These are phyloP conservation scores for Parnassius orleans DNA, from an alignment of 2,888 invertebrate genomes.

Conservation along the genomic window DNA sequence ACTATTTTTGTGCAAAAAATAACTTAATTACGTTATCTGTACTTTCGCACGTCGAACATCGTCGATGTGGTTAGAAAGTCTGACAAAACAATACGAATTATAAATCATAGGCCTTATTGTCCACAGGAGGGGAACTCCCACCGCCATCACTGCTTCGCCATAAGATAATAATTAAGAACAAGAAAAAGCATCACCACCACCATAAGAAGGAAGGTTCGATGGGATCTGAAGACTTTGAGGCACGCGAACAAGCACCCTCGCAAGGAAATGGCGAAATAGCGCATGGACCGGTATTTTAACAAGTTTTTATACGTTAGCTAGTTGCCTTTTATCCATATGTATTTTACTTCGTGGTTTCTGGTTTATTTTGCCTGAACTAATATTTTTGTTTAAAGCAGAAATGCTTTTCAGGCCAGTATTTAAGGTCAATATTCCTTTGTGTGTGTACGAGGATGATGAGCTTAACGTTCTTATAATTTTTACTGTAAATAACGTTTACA, in stretches of 20 bases:
- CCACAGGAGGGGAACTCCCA: constrained; percentile 88
- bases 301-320: constrained; percentile 22
- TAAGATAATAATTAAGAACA: constrained; percentile 98
- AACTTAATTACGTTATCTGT: too few relatives aligned
- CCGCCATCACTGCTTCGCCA: constrained; percentile 91
- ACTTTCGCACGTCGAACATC: too few relatives aligned
- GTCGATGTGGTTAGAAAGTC: too few relatives aligned
- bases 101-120: background rate
- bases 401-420: too few relatives aligned
- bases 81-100: too few relatives aligned
- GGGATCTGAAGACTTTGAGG: constrained; percentile 59
- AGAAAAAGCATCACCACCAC: constrained; percentile 94
- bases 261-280: constrained; percentile 75
- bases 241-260: constrained; percentile 45
- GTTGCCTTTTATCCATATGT: background rate
- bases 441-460: too few relatives aligned
- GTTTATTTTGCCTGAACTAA: too few relatives aligned
- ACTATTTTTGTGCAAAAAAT: too few relatives aligned
- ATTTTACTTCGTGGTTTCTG: background rate
- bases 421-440: too few relatives aligned
- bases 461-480: too few relatives aligned
- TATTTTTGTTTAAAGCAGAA: too few relatives aligned
- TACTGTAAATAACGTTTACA: too few relatives aligned
- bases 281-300: constrained; percentile 47
- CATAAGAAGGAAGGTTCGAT: constrained; percentile 78